Percentiles rank a stretch among this genome's conserved stretches.
phyloP scores from a whole-genome alignment of 2,888 invertebrate genomes.

The Pediacus dermestoides region DNA sequence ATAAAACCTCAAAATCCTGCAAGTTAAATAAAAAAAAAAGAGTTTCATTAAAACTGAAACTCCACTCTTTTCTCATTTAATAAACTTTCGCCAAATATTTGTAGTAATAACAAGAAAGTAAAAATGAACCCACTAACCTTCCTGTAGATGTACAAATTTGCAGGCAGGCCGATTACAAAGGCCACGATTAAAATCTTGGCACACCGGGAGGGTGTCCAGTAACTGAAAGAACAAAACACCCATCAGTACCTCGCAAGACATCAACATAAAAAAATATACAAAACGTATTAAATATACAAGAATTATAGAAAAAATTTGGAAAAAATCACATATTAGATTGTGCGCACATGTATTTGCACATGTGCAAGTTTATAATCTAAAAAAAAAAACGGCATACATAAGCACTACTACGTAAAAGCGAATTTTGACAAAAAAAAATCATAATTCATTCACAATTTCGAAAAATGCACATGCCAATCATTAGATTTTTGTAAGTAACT shows the following conservation, averaged over 20 bases:
- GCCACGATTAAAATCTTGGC: conserved; percentile 99
- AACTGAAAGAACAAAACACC: conserved; percentile 68
- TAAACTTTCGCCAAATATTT: too few species aligned
- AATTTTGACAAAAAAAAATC: conserved; percentile 5
- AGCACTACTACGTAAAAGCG: conserved; percentile 36
- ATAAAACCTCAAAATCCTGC: too few species aligned
- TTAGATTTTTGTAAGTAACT: conserved; percentile 18
- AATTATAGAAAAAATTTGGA: conserved; percentile 7
- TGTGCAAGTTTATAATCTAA: too few species aligned
- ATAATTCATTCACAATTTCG: conserved; percentile 30
- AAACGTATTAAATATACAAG: not conserved
- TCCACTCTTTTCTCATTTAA: too few species aligned
- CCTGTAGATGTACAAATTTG: conserved; percentile 97
- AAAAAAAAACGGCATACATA: conserved; percentile 41
- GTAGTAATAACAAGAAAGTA: too few species aligned
- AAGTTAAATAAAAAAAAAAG: too few species aligned
- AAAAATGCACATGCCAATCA: conserved; percentile 41
- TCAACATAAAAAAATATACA: conserved; percentile 10
- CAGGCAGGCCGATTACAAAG: conserved; percentile 94
- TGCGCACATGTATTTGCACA: conserved; percentile 42
- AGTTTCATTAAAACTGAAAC: too few species aligned
- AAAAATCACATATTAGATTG: conserved; percentile 17
- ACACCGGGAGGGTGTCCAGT: conserved; percentile 99
- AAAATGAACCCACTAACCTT: too few species aligned
- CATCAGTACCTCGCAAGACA: not conserved